Base-by-base conservation (phyloP, 2,797 vertebrate species). In the Enteromius viviparus region DNA sequence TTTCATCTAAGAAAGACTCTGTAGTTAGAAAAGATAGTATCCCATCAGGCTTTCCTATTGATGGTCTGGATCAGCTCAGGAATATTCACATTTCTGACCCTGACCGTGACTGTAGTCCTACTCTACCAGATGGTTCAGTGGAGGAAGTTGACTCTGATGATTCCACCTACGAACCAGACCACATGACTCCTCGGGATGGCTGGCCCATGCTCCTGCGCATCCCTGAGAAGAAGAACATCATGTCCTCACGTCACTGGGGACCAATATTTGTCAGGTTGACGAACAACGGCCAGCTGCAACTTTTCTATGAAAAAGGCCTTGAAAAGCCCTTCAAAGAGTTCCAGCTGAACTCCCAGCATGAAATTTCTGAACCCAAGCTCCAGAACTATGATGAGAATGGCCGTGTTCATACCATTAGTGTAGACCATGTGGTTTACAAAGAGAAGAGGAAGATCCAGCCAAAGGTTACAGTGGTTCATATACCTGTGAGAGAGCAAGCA, bases 211-310 rank as follows among this genome's bases (percentile, higher is more conserved):
- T 97, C 93, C 92, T 97, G 23, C 94, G 96, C 88, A 97, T 97
- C 87, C 96, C 96, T 0, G 96, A 97, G 91, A 97, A 97, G 86
- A 97, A 97, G 89, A 97, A 96, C 87, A 97, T 97, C 83, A 97
- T 97, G 96, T 97, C 96, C 6, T 97, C 96, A 21, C 94, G 96
- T 80, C 96, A 97, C 91, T 97, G 96, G 96, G 96, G 96, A 34
- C 96, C 96, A 23, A 96, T 97, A 89, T 96, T 94, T 0, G 92
- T 96, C 64, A 96, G 94, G 45, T 89, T 97, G 65, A 94, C 92
- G 0, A 92, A 93, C 0, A 85, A 88, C 6, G 93, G 94, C 7
- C 89, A 85, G 87, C 91, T 97, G 82, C 95, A 95, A 85, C 92
- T 97, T 10, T 97, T 95, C 87, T 97, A 97, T 51, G 96, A 97